Evolutionary conservation across 35 echinoderm and acorn worm species (phyloP).

Genomic region (Apostichopus californicus): DNA sequence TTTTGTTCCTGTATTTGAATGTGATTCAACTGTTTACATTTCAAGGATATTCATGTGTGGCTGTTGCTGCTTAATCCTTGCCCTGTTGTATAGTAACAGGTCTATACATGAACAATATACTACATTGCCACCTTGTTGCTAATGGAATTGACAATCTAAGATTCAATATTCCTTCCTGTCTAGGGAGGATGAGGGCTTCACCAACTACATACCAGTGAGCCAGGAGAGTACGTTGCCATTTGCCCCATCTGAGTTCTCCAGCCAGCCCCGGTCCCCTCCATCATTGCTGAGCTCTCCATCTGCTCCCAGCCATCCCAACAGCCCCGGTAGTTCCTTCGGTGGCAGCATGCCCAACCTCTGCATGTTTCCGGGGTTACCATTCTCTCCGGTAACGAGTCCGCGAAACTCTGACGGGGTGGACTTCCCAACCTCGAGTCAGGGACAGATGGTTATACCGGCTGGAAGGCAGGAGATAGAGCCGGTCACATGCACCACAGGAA

Average conservation of each 20-base stretch:
- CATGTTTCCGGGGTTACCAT: constrained; percentile 16
- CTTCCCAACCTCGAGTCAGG: background rate
- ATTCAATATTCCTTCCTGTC: background rate
- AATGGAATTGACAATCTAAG: no score
- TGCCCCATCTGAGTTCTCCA: background rate
- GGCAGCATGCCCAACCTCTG: constrained; percentile 71
- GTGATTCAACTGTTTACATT: no score
- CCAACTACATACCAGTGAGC: background rate
- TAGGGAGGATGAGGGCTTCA: constrained; percentile 58
- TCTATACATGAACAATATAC: no score
- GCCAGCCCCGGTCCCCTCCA: constrained; percentile 32
- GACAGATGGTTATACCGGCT: background rate
- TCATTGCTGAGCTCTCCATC: constrained; percentile 49
- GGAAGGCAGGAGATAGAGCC: background rate
- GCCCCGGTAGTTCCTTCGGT: constrained; percentile 51
- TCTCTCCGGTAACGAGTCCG: constrained; percentile 52
- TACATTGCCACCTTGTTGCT: no score
- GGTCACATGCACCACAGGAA: background rate
- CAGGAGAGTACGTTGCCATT: background rate
- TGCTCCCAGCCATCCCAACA: constrained; percentile 22
- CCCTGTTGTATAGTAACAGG: no score
- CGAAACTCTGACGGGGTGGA: background rate
- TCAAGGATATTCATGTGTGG: no score
- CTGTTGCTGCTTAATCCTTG: no score
- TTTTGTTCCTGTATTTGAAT: no score